Evolutionary conservation across 2,888 invertebrate genomes (phyloP), one percentile per base, ranked within the genome.

Genomic region (Troides helena): DNA sequence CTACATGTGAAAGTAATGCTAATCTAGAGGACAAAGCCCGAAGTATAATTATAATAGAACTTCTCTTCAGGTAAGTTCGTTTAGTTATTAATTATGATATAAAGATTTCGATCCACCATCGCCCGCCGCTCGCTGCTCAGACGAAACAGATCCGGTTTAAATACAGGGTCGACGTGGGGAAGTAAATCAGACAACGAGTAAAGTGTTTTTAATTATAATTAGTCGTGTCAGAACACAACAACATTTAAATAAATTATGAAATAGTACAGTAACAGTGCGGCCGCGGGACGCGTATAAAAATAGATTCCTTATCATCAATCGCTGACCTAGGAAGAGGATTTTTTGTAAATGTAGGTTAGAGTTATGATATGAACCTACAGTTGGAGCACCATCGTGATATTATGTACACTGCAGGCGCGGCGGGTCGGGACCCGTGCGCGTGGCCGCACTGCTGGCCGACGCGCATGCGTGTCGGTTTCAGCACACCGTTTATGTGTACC

Each of bases 301-400:
- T 90, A 91, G 87, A 89, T 86, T 80, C 76, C 82, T 85, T 84
- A 87, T 72, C 76, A 75, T 73, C 74, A 77, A 79, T 81, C 74
- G 73, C 82, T 87, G 87, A 77, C 81, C 87, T 89, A 85, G 75
- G 81, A 86, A 84, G 83, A 88, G 86, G 88, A 85, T 81, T 80
- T 81, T 84, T 84, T 81, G 81, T 88, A 88, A 87, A 89, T 87
- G 88, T 89, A 88, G 81, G 83, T 88, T 86, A 85, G 79, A 88
- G 82, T 85, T 85, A 87, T 90, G 90, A 90, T 90, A 90, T 90
- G 90, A 90, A 86, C 86, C 87, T 89, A 88, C 85, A 85, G 83
- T 86, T 85, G 88, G 89, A 90, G 90, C 90, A 90, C 90, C 90
- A 90, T 87, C 83, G 83, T 77, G 80, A 81, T 80, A 79, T 79